Evolutionary conservation across 1,140 invertebrate species (phyloP).

Genomic region (Drosophila pseudoobscura): DNA sequence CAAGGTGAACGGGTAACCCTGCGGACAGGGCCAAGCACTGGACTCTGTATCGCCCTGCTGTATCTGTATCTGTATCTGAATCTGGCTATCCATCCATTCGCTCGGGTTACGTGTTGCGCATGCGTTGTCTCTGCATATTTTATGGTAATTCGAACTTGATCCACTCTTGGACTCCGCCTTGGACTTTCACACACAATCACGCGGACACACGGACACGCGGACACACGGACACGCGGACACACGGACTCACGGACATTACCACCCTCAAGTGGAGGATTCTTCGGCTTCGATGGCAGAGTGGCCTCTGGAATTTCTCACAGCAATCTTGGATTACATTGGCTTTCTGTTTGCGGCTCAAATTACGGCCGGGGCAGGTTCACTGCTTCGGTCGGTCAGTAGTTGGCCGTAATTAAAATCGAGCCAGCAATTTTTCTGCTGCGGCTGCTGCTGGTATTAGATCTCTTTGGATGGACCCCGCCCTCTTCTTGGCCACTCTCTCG

Average conservation of each 20-base stretch:
- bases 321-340: constrained; percentile 50
- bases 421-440: constrained; percentile 39
- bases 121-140: constrained; percentile 70
- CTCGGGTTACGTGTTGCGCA: constrained; percentile 68
- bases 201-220: too few relatives aligned
- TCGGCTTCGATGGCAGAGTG: constrained; percentile 24
- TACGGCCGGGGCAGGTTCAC: constrained; percentile 62
- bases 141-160: constrained; percentile 72
- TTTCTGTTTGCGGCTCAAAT: constrained; percentile 57
- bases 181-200: constrained; percentile 52
- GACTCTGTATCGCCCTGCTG: constrained; percentile 31
- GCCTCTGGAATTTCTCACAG: constrained; percentile 58
- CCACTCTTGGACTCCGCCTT: constrained; percentile 21
- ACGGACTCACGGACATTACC: constrained; percentile 2
- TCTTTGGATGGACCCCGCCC: background rate
- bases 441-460: constrained; percentile 54
- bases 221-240: too few relatives aligned
- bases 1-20: constrained; percentile 67
- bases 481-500: background rate
- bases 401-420: constrained; percentile 62
- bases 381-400: constrained; percentile 44
- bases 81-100: constrained; percentile 33
- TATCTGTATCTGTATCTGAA: constrained; percentile 8
- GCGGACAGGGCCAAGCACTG: constrained; percentile 29
- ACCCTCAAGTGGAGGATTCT: constrained; percentile 29